Evolutionary conservation across 2,113 vertebrate genomes (phyloP).

Genomic region (Lota lota): DNA sequence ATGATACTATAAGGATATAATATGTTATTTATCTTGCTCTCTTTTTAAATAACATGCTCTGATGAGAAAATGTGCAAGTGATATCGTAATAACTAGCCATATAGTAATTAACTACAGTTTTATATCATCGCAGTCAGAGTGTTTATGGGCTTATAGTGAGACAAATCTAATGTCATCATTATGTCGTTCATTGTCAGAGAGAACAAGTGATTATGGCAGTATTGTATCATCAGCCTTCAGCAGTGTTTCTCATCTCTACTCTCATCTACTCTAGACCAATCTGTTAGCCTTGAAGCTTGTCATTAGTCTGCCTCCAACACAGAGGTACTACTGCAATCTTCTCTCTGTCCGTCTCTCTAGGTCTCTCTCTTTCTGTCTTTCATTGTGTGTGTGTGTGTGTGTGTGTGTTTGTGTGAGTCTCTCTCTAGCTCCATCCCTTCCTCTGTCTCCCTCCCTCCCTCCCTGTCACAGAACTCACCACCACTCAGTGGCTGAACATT

Average conservation of each 20-base stretch:
- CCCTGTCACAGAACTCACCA: slow-evolving; percentile 37
- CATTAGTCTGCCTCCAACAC: slow-evolving; percentile 56
- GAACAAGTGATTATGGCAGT: slow-evolving; percentile 31
- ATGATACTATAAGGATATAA: too few relatives aligned
- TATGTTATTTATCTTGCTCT: neutral
- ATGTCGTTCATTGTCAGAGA: too few relatives aligned
- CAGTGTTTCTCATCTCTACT: slow-evolving; percentile 24
- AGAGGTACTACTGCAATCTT: slow-evolving; percentile 62
- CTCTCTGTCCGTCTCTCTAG: too few relatives aligned
- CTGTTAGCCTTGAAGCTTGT: slow-evolving; percentile 37
- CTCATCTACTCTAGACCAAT: slow-evolving; percentile 24
- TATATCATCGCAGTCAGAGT: too few relatives aligned
- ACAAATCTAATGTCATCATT: too few relatives aligned
- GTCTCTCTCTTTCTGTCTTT: neutral
- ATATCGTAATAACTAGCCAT: too few relatives aligned
- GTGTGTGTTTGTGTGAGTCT: neutral
- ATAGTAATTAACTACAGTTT: too few relatives aligned
- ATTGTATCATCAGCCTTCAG: slow-evolving; percentile 38
- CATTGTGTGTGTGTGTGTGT: neutral
- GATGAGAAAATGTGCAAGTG: too few relatives aligned
- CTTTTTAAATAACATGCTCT: too few relatives aligned
- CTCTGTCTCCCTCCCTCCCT: slow-evolving; percentile 11
- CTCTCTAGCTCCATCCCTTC: slow-evolving; percentile 6
- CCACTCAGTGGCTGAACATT: slow-evolving; percentile 60
- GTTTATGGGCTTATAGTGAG: too few relatives aligned